Evolutionary conservation across 2,888 invertebrate genomes (phyloP).

Genomic region (Spisula subtruncata): DNA sequence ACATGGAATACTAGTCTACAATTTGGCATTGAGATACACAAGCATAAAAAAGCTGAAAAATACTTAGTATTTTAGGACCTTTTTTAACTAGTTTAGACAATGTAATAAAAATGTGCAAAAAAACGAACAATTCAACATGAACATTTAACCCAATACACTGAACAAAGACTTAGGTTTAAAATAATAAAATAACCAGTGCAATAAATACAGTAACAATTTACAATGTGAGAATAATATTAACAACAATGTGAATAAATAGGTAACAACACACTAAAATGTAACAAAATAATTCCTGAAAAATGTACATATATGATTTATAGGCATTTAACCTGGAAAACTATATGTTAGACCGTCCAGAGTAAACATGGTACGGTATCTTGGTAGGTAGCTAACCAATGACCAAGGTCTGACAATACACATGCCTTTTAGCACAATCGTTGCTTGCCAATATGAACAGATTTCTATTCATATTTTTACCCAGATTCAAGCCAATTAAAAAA

Average conservation of each 20-base stretch:
- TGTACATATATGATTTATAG: constrained; percentile 15
- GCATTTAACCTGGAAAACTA: neutral
- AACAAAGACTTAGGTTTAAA: constrained; percentile 52
- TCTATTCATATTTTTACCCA: too few species aligned
- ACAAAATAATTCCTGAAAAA: constrained; percentile 33
- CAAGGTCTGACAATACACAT: neutral
- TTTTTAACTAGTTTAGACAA: constrained; percentile 13
- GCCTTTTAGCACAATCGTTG: neutral
- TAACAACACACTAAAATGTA: constrained; percentile 50
- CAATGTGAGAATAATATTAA: constrained; percentile 68
- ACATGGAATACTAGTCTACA: constrained; percentile 25
- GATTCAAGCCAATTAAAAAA: too few species aligned
- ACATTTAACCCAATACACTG: constrained; percentile 44
- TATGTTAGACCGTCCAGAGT: neutral
- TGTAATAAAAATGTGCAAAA: constrained; percentile 39
- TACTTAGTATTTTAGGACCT: constrained; percentile 15
- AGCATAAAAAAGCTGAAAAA: constrained; percentile 29
- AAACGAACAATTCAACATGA: constrained; percentile 54
- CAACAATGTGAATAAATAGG: constrained; percentile 69
- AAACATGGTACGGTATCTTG: neutral
- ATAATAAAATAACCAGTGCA: constrained; percentile 49
- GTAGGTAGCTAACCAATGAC: neutral
- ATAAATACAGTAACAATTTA: constrained; percentile 53
- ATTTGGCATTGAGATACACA: constrained; percentile 35
- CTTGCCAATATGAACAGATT: too few species aligned